Percentiles rank a stretch among this genome's conserved stretches.
phyloP scores from a whole-genome alignment of 2,888 invertebrate species.

The Rambutsinella grinnellia region DNA sequence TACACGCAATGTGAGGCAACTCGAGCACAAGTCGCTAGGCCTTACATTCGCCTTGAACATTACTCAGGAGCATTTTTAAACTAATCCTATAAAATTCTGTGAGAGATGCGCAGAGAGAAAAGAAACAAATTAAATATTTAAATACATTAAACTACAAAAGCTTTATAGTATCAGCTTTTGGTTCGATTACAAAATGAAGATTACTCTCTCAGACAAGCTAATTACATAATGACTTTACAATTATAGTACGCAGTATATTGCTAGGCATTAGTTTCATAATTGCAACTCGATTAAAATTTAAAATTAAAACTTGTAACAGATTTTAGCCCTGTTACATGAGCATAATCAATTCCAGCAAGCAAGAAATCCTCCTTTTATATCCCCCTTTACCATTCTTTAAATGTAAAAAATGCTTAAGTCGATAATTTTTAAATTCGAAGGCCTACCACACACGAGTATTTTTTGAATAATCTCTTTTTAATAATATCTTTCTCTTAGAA shows the following conservation, averaged over 20 bases:
- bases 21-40: neutral
- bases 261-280: too few relatives aligned
- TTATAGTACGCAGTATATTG: too few relatives aligned
- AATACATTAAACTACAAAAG: too few relatives aligned
- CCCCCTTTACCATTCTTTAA: neutral
- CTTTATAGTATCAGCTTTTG: too few relatives aligned
- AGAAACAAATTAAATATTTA: too few relatives aligned
- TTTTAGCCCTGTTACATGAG: neutral
- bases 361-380: neutral
- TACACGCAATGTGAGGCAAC: slow-evolving; percentile 8
- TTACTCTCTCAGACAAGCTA: too few relatives aligned
- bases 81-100: neutral
- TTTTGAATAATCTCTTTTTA: neutral
- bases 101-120: too few relatives aligned
- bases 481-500: neutral
- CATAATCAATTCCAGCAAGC: neutral
- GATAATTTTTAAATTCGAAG: neutral
- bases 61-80: slow-evolving; percentile 15
- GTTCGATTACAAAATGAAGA: too few relatives aligned
- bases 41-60: slow-evolving; percentile 6
- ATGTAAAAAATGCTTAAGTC: neutral
- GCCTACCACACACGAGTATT: neutral
- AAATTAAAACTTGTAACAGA: too few relatives aligned
- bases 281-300: too few relatives aligned
- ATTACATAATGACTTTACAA: too few relatives aligned